Percentiles rank a stretch among this genome's conserved stretches.
These are phyloP conservation scores for Ryuthela nishihirai DNA, from an alignment of 2,888 invertebrate species.

Conservation along the genomic window DNA sequence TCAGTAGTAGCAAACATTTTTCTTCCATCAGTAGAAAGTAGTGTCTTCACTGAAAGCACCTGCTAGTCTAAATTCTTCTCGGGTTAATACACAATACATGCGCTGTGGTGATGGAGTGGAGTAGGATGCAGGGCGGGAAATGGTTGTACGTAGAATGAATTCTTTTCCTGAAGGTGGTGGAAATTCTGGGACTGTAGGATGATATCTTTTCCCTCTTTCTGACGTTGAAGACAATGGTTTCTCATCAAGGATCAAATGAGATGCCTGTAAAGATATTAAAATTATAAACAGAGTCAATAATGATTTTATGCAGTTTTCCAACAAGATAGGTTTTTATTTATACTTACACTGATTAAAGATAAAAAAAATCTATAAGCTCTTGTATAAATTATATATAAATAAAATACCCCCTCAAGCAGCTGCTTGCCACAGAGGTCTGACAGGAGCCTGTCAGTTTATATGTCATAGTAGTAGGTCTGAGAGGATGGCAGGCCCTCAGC, in stretches of 20 bases:
- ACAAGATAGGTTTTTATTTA: too few species aligned
- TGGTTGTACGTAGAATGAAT: conserved; percentile 61
- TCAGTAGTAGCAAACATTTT: background rate
- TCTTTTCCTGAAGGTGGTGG: conserved; percentile 61
- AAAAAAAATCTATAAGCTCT: too few species aligned
- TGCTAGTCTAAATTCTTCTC: conserved; percentile 66
- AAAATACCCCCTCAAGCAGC: too few species aligned
- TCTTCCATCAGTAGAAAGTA: conserved; percentile 55
- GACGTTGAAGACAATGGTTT: conserved; percentile 6
- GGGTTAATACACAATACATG: conserved; percentile 64
- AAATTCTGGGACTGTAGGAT: conserved; percentile 53
- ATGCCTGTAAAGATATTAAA: conserved; percentile 52
- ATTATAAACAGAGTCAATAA: background rate
- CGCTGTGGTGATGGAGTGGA: conserved; percentile 63
- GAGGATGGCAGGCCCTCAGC: too few species aligned
- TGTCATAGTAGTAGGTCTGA: too few species aligned
- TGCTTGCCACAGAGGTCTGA: too few species aligned
- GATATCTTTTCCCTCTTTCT: conserved; percentile 35
- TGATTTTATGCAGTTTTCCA: too few species aligned
- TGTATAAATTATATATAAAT: too few species aligned
- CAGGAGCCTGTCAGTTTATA: too few species aligned
- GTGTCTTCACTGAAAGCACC: conserved; percentile 78
- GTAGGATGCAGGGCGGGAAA: conserved; percentile 58
- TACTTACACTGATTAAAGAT: too few species aligned
- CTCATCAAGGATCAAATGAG: conserved; percentile 51